Evolutionary conservation across 2,797 vertebrate genomes (phyloP), one percentile per base, ranked within the genome.

Genomic region (Mus spretus): DNA sequence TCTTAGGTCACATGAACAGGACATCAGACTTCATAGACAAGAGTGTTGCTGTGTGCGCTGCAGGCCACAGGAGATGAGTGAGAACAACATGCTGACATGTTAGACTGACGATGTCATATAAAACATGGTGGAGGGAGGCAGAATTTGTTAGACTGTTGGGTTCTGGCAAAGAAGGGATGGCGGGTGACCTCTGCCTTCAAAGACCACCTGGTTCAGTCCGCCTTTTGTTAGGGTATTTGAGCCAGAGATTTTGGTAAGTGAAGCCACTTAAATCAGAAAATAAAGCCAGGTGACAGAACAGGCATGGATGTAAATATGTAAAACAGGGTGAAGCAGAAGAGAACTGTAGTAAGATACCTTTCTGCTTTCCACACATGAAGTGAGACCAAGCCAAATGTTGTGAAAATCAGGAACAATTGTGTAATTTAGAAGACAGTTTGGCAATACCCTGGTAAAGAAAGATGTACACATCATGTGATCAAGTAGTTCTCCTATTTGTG

Each of bases 151-250:
- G 80, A 92, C 13, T 53, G 0, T 47, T 72, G 10, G 57, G 50
- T 75, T 88, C 84, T 82, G 47, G 70, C 53, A 70, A 82, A 80
- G 24, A 67, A 34, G 77, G 47, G 55, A 31, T 77, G 28, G 37
- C 50, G 44, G 31, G 0, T 31, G 37, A 26, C 34, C 75, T 61
- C 72, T 90, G 61, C 17, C 81, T 78, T n/a, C 67, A 11, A 4
- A 75, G 83, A 40, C 47, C 59, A 77, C 47, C 65, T 87, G 86
- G 59, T 80, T 90, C 53, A 53, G 50, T 28, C 83, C 86, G 20
- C 28, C 72, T 96, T 94, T 72, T 26, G 37, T 93, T 92, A 80
- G 57, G 44, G 22, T 88, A 67, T 85, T 77, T 84, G 55, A 90
- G 81, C 47, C 31, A 53, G 74, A 87, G 65, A 65, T 89, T 63